Evolutionary conservation across 2,797 vertebrate species (phyloP).

Genomic region (Trichosurus vulpecula): DNA sequence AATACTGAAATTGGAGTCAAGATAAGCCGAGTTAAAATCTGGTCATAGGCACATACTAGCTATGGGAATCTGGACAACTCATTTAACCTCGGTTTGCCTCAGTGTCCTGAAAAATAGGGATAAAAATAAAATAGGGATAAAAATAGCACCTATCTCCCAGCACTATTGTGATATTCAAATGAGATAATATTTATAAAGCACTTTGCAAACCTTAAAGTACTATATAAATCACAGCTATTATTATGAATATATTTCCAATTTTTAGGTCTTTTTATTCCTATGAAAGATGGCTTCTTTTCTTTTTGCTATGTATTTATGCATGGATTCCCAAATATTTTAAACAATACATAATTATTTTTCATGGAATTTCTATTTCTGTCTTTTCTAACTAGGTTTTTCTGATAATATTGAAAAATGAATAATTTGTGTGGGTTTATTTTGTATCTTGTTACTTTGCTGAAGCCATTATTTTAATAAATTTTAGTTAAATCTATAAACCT

Average conservation of each 20-base stretch:
- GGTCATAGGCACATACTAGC: not conserved
- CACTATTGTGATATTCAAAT: not conserved
- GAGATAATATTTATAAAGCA: not conserved
- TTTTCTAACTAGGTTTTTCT: not conserved
- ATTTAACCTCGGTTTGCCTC: not conserved
- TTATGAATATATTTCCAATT: not conserved
- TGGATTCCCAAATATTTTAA: not conserved
- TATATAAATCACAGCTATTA: not conserved
- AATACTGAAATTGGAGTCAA: not conserved
- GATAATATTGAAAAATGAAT: not conserved
- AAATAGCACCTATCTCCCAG: not conserved
- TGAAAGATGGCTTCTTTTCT: not conserved
- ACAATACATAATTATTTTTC: not conserved
- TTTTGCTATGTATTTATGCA: not conserved
- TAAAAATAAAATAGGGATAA: not conserved
- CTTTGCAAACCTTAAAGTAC: not conserved
- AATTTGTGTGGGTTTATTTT: not conserved
- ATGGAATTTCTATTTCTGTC: not conserved
- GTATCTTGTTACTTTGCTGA: not conserved
- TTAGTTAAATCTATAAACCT: not conserved
- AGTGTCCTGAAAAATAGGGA: not conserved
- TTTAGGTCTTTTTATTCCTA: not conserved
- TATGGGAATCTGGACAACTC: not conserved
- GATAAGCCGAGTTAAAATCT: not conserved
- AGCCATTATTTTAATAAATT: not conserved